phyloP scores from a whole-genome alignment of 2,888 invertebrate species.

The Esperia sulphurella region DNA sequence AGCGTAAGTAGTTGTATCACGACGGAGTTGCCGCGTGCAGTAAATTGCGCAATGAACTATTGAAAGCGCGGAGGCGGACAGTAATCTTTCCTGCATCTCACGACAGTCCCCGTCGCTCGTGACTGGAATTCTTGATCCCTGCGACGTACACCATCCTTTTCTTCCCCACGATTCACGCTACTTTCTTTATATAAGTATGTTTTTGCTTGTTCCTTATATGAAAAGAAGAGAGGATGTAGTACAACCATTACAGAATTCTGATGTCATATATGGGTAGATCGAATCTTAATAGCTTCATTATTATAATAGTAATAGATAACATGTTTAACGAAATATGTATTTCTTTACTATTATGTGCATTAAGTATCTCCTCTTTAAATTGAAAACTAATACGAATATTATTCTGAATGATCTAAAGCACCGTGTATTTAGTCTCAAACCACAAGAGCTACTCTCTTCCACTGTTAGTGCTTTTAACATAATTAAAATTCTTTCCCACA shows the following conservation, averaged over 20 bases:
- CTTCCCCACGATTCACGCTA: too few species aligned
- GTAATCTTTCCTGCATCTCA: conserved; percentile 61
- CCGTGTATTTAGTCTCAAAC: background rate
- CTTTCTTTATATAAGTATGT: too few species aligned
- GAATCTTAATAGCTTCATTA: too few species aligned
- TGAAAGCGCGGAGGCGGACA: conserved; percentile 49
- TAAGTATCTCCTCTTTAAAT: too few species aligned
- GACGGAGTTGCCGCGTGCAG: conserved; percentile 56
- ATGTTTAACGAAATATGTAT: too few species aligned
- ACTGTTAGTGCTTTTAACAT: background rate
- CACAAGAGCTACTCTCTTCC: background rate
- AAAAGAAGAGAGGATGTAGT: too few species aligned
- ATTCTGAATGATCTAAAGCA: background rate
- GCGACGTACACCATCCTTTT: conserved; percentile 1
- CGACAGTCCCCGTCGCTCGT: conserved; percentile 44
- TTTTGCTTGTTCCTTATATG: too few species aligned
- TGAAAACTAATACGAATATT: too few species aligned
- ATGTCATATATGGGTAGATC: too few species aligned
- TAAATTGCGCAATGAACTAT: conserved; percentile 65
- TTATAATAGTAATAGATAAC: too few species aligned
- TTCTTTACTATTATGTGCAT: too few species aligned
- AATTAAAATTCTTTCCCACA: conserved; percentile 2
- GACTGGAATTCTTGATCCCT: conserved; percentile 50
- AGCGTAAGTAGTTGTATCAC: conserved; percentile 30
- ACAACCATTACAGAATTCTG: too few species aligned